Percentiles rank a stretch among this genome's conserved stretches.
Evolutionary conservation across 2,888 invertebrate species (phyloP).

Genomic region (Hermaeophaga mercurialis): DNA sequence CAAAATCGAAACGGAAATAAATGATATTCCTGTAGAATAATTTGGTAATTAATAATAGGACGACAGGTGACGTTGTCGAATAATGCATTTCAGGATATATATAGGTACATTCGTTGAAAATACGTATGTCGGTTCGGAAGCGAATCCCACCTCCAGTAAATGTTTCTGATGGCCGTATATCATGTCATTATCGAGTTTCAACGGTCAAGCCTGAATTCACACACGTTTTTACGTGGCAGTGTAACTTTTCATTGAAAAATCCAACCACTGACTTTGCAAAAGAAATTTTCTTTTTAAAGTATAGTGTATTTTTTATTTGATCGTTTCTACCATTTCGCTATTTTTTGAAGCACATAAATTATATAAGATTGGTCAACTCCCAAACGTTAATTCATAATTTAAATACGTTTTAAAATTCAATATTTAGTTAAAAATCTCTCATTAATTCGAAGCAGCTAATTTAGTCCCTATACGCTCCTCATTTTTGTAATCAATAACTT

Average conservation of each 20-base stretch:
- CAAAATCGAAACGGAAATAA: background rate
- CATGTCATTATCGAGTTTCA: slow-evolving; percentile 48
- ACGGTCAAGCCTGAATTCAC: background rate
- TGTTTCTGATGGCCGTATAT: slow-evolving; percentile 57
- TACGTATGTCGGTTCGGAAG: slow-evolving; percentile 40
- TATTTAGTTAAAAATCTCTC: background rate
- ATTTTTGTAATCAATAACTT: slow-evolving; percentile 14
- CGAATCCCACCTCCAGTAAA: slow-evolving; percentile 50
- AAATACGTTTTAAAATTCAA: no score
- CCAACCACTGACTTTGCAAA: background rate
- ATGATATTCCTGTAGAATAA: slow-evolving; percentile 23
- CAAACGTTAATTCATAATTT: no score
- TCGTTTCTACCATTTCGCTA: no score
- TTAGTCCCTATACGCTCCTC: background rate
- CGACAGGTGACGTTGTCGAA: slow-evolving; percentile 45
- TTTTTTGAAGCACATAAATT: no score
- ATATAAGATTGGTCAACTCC: no score
- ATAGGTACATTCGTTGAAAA: slow-evolving; percentile 42
- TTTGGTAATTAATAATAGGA: slow-evolving; percentile 39
- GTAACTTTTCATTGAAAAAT: background rate
- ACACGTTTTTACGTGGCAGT: background rate
- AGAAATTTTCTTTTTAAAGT: no score
- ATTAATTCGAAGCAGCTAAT: background rate
- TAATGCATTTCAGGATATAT: slow-evolving; percentile 39
- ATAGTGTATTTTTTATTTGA: no score